Base-by-base conservation (phyloP, 2,113 vertebrate genomes). In the Polyodon spathula region DNA sequence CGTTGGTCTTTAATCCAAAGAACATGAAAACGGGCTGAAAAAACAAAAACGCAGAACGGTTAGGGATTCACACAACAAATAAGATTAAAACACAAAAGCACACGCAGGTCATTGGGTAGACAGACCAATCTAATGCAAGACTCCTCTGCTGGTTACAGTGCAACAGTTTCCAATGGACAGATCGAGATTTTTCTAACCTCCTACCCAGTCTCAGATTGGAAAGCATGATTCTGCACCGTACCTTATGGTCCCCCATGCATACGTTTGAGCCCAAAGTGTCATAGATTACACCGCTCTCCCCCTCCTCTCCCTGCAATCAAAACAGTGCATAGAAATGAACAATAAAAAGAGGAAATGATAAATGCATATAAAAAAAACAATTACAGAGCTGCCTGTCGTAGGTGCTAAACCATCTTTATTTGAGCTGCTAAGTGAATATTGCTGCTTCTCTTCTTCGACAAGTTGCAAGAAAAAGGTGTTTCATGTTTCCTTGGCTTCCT, bases 211-310 rank as follows among this genome's bases (percentile, higher is more conserved):
- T n/a, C n/a, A 46, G 12, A 6, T 37, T 27, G 9, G 27, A 39
- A 5, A n/a, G 1, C 11, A 7, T 27, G 37, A n/a, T 3, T 8
- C 9, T 14, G 1, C 6, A 4, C 15, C 39, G 41, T 74, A 89
- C 88, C 84, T 90, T 90, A 68, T 90, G 89, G 75, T 90, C 89
- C 60, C 88, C 89, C 88, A 90, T 90, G 40, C 89, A 90, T 62
- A 90, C 75, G 4, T 81, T 75, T 16, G 77, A 67, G 52, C 89
- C 88, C 63, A 90, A 63, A 6, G 82, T 84, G 75, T 89, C 72
- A 66, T 90, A 90, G 44, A 78, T 66, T 2, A 81, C 41, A 3
- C 56, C 63, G n/a, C 57, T 66, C 56, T 79, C 78, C 1, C 48
- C 54, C 1, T 78, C 63, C 1, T 76, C 71, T 3, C 53, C 68